Evolutionary conservation across 1,140 invertebrate species (phyloP).

Genomic region (Drosophila tani): DNA sequence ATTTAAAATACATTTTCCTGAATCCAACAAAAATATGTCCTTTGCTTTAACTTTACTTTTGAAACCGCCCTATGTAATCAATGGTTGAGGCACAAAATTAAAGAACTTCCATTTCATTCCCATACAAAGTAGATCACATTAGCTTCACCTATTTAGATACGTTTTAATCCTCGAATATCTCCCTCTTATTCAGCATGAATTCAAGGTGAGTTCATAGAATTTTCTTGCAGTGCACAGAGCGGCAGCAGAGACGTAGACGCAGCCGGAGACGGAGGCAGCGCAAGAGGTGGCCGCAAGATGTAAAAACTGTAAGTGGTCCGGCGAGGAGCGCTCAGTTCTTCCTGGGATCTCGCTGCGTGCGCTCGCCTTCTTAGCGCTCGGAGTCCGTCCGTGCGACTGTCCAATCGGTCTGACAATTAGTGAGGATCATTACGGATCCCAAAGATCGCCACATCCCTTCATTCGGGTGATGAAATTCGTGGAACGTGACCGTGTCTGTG

Average conservation of each 20-base stretch:
- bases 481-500: conserved; percentile 19
- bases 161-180: neutral
- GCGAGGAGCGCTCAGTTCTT: conserved; percentile 81
- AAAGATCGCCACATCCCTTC: conserved; percentile 11
- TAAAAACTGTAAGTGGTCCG: conserved; percentile 83
- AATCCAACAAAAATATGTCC: too few relatives aligned
- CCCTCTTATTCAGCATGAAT: too few relatives aligned
- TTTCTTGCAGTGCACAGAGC: conserved; percentile 9
- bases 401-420: conserved; percentile 44
- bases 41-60: too few relatives aligned
- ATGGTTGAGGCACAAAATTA: too few relatives aligned
- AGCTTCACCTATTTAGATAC: too few relatives aligned
- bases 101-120: too few relatives aligned
- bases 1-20: too few relatives aligned
- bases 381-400: conserved; percentile 26
- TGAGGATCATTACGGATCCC: conserved; percentile 52
- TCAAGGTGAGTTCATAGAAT: neutral
- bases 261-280: conserved; percentile 28
- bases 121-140: too few relatives aligned
- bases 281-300: conserved; percentile 49
- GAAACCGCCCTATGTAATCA: too few relatives aligned
- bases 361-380: conserved; percentile 46
- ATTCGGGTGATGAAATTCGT: conserved; percentile 60
- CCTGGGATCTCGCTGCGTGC: conserved; percentile 81
- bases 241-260: conserved; percentile 16